phyloP scores from a whole-genome alignment of 1,140 invertebrate genomes.

The Nasonia giraulti region DNA sequence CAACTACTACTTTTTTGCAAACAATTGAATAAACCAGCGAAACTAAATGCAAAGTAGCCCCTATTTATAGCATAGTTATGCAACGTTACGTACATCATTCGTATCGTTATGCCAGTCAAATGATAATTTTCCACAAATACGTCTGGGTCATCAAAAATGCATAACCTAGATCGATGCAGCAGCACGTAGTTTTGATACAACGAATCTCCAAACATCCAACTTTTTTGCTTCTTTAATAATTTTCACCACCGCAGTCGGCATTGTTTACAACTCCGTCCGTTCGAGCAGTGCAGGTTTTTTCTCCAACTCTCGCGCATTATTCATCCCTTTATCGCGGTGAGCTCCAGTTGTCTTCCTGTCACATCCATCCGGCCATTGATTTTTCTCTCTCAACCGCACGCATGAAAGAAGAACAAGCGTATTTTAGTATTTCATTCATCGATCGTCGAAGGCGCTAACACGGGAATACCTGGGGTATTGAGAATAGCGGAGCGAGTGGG shows the following conservation, averaged over 20 bases:
- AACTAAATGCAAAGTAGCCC: neutral
- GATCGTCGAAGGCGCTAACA: neutral
- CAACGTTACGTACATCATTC: too few species aligned
- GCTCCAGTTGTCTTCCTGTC: neutral
- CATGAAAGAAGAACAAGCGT: neutral
- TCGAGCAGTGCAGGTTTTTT: neutral
- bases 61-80: too few species aligned
- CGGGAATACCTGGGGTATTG: neutral
- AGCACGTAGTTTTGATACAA: too few species aligned
- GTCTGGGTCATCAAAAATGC: too few species aligned
- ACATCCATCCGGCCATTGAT: neutral
- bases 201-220: too few species aligned
- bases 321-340: neutral
- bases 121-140: too few species aligned
- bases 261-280: neutral
- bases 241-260: too few species aligned
- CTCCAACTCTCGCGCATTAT: neutral
- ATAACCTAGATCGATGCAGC: too few species aligned
- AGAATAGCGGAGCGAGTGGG: neutral
- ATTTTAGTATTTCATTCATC: neutral
- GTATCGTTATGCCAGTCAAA: too few species aligned
- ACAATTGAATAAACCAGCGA: neutral
- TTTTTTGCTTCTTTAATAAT: too few species aligned
- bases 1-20: too few species aligned
- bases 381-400: neutral